Evolutionary conservation across 2,113 vertebrate genomes (phyloP).

Genomic region (Dunckerocampus dactyliophorus): DNA sequence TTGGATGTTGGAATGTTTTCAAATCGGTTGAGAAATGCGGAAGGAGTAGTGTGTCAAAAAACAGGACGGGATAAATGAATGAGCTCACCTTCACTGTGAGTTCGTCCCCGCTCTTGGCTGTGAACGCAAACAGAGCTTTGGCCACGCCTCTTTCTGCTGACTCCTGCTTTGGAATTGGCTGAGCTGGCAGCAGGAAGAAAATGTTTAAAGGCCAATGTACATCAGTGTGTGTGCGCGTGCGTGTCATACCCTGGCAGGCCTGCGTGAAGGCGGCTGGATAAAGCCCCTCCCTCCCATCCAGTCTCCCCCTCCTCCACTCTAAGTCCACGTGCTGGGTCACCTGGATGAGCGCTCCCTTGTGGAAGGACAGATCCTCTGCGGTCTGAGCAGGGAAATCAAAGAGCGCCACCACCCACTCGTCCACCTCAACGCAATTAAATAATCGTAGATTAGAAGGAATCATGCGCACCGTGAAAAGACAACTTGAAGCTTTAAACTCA

Average conservation of each 20-base stretch:
- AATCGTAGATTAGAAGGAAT: background rate
- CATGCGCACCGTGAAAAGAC: background rate
- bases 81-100: conserved; percentile 84
- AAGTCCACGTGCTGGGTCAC: conserved; percentile 75
- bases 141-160: conserved; percentile 66
- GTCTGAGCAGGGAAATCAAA: conserved; percentile 87
- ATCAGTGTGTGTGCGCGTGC: background rate
- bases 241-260: conserved; percentile 71
- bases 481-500: conserved; percentile 8
- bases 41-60: no score
- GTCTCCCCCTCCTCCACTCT: conserved; percentile 81
- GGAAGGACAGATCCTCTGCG: conserved; percentile 83
- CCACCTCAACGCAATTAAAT: background rate
- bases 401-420: conserved; percentile 82
- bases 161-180: conserved; percentile 41
- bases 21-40: no score
- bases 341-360: conserved; percentile 81
- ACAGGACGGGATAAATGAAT: background rate
- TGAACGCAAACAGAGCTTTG: conserved; percentile 85
- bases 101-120: conserved; percentile 84
- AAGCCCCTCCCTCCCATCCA: conserved; percentile 81
- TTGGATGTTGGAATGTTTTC: no score
- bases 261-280: conserved; percentile 84
- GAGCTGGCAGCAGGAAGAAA: conserved; percentile 40
- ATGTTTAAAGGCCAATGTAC: background rate